A percentile compares a stretch with the other conserved stretches of the same genome.
phyloP scores from a whole-genome alignment of 2,113 vertebrate genomes.

The Elephantulus edwardii region DNA sequence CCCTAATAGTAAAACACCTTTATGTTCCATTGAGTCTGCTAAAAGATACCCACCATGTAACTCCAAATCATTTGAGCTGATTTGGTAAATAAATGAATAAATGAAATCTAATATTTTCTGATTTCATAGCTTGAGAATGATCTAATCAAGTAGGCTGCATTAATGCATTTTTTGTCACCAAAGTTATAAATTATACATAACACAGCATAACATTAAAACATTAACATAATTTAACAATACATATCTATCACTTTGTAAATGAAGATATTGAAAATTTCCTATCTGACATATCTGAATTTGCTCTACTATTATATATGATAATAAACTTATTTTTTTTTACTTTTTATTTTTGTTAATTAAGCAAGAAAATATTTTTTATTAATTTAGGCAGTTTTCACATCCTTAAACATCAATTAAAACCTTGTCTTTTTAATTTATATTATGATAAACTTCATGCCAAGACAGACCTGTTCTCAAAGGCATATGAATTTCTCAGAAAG shows the following conservation, averaged over 20 bases:
- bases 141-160: constrained; percentile 68
- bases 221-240: constrained; percentile 80
- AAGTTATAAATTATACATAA: constrained; percentile 81
- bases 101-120: constrained; percentile 59
- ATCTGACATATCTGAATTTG: constrained; percentile 7
- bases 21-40: constrained; percentile 33
- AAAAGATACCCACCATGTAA: constrained; percentile 50
- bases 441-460: neutral
- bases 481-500: neutral
- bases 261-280: constrained; percentile 49
- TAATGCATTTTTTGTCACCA: constrained; percentile 71
- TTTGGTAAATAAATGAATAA: constrained; percentile 70
- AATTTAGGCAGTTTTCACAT: neutral
- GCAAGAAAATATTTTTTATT: neutral
- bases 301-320: neutral
- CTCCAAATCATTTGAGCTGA: constrained; percentile 36
- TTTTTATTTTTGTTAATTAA: constrained; percentile 20
- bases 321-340: neutral
- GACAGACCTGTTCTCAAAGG: neutral
- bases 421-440: neutral
- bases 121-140: constrained; percentile 73
- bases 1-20: constrained; percentile 24
- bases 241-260: constrained; percentile 54
- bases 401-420: neutral
- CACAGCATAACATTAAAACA: constrained; percentile 77